Evolutionary conservation across 2,797 vertebrate genomes (phyloP), one percentile per base, ranked within the genome.

Genomic region (Hybognathus amarus): DNA sequence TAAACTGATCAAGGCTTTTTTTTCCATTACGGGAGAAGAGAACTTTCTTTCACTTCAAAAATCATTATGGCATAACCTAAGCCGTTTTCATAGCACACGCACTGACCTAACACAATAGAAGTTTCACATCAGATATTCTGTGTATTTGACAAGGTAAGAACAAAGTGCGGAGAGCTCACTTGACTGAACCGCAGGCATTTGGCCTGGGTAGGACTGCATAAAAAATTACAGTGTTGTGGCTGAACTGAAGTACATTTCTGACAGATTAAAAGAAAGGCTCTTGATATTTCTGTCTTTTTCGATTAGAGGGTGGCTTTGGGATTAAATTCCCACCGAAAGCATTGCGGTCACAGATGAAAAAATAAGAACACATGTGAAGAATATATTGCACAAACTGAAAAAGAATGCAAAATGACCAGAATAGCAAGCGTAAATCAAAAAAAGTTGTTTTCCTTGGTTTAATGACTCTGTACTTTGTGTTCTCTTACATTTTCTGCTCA

Each of bases 101-200:
- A 54, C 47, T 52, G 66, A 38, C 30, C 71, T 74, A 38, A 61
- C 8, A 66, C 54, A 76, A 66, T 12, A 54, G 24, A 79, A 71
- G 33, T 61, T 36, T 84, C 22, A 76, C 22, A 63, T 24, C 20
- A 81, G 79, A 64, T 61, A 50, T 47, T 27, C 24, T 20, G 42
- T 73, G 61, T 47, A 50, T 45, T 27, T 73, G 47, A 71, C 18
- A 81, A 47, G 24, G 15, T 59, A 80, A 71, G 18, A 50, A 81
- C 38, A 67, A 61, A 54, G 61, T 70, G 6, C 30, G 45, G 36
- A 82, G 74, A 30, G 47, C 38, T 36, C 66, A 64, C 45, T 33
- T 78, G 74, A 77, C 36, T 77, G 50, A 77, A 75, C 24, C 11
- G 6, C 63, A 69, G 52, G 54, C 45, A 79, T 67, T 52, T 47